Conservation (phyloP, 1,140 invertebrate genomes). For the Sinonovacula constricta region DNA sequence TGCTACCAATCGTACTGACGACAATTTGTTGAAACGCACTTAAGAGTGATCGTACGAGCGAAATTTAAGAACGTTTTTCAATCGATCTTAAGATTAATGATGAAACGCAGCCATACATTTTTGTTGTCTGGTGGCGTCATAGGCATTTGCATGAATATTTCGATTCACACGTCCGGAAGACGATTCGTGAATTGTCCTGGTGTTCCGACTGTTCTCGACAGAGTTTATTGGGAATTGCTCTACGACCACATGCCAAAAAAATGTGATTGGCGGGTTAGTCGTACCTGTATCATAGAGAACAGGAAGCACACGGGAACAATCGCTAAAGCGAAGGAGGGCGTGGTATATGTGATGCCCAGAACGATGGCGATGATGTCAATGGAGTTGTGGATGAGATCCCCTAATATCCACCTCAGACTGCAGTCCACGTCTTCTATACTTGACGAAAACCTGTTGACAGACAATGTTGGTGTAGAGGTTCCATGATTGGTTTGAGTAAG, state of each 20-base stretch:
- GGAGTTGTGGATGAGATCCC: constrained; percentile 11
- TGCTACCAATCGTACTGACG: no score
- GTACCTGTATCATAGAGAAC: constrained; percentile 81
- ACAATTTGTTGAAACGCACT: no score
- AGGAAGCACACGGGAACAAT: constrained; percentile 80
- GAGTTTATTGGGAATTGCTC: background rate
- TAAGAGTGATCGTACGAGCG: no score
- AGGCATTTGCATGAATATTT: background rate
- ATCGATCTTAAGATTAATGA: no score
- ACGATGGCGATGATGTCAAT: constrained; percentile 29
- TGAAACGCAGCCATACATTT: no score
- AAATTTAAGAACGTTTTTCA: no score
- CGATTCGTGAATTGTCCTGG: background rate
- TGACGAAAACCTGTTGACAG: constrained; percentile 81
- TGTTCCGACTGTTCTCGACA: no score
- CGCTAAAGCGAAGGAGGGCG: constrained; percentile 44
- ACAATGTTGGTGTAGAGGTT: background rate
- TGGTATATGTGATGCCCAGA: constrained; percentile 40
- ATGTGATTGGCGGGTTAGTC: background rate
- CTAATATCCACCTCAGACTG: constrained; percentile 64
- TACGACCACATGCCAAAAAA: background rate
- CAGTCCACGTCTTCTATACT: constrained; percentile 78
- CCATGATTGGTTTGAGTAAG: background rate
- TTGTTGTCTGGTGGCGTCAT: background rate
- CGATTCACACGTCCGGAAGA: background rate